Percentiles rank a stretch among this genome's conserved stretches.
phyloP scores from a whole-genome alignment of 2,888 invertebrate species.

The Laothoe populi region DNA sequence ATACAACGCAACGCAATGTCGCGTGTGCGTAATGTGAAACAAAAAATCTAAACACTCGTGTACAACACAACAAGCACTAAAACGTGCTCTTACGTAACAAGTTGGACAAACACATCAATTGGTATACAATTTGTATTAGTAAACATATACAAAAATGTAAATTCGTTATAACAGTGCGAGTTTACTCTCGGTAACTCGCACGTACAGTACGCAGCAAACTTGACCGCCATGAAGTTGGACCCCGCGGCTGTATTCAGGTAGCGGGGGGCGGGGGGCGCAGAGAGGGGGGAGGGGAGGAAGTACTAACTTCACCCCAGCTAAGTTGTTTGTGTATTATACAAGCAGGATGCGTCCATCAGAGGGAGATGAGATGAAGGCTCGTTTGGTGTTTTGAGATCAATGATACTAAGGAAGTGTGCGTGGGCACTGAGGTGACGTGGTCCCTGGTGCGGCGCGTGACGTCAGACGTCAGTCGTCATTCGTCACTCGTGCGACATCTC shows the following conservation, averaged over 20 bases:
- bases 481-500: slow-evolving; percentile 75
- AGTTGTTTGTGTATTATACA: slow-evolving; percentile 29
- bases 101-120: slow-evolving; percentile 25
- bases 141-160: slow-evolving; percentile 29
- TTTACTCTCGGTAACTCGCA: slow-evolving; percentile 32
- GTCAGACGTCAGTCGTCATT: too few species aligned
- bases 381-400: slow-evolving; percentile 66
- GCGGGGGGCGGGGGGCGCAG: too few species aligned
- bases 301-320: too few species aligned
- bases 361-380: slow-evolving; percentile 49
- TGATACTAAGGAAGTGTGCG: slow-evolving; percentile 31
- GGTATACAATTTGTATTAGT: slow-evolving; percentile 27
- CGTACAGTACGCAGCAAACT: too few species aligned
- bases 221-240: too few species aligned
- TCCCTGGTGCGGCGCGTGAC: too few species aligned
- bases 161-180: slow-evolving; percentile 19
- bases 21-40: slow-evolving; percentile 27
- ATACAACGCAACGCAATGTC: slow-evolving; percentile 28
- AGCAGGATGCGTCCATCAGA: slow-evolving; percentile 38
- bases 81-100: slow-evolving; percentile 51
- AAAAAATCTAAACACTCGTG: slow-evolving; percentile 30
- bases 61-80: slow-evolving; percentile 54
- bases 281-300: too few species aligned
- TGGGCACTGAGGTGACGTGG: slow-evolving; percentile 3
- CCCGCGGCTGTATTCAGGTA: too few species aligned